phyloP scores from a whole-genome alignment of 1,140 invertebrate genomes.

The Philotrypesis tridentata region DNA sequence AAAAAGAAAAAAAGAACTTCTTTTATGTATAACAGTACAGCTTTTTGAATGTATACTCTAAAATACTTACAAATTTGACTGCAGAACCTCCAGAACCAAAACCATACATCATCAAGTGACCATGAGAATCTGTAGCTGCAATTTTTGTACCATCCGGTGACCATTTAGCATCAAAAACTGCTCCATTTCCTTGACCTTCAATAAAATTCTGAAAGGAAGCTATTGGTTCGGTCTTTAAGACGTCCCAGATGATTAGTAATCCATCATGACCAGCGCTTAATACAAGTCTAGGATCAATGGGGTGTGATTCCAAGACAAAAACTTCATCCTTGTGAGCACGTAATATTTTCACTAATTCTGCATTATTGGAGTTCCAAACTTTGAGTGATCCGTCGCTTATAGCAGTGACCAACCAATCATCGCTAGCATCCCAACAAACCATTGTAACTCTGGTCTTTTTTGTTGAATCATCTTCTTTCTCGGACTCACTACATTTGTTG shows the following conservation, averaged over 20 bases:
- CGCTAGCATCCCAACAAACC: conserved; percentile 95
- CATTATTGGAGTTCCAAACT: conserved; percentile 89
- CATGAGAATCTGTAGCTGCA: conserved; percentile 95
- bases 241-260: conserved; percentile 91
- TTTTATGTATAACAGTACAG: too few species aligned
- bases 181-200: conserved; percentile 93
- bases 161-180: conserved; percentile 98
- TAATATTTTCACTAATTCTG: conserved; percentile 81
- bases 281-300: conserved; percentile 85
- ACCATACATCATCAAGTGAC: conserved; percentile 93
- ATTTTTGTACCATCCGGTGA: conserved; percentile 90
- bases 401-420: conserved; percentile 92
- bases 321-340: conserved; percentile 94
- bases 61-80: conserved; percentile 76
- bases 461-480: conserved; percentile 76
- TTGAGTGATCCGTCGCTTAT: conserved; percentile 88
- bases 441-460: conserved; percentile 92
- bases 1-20: too few species aligned
- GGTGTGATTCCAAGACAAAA: conserved; percentile 95
- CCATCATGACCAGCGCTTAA: conserved; percentile 98
- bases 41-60: too few species aligned
- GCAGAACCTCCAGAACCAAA: conserved; percentile 82
- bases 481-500: conserved; percentile 68
- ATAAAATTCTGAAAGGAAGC: conserved; percentile 83
- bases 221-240: conserved; percentile 78